Evolutionary conservation across 1,140 invertebrate genomes (phyloP), one percentile per base, ranked within the genome.

Genomic region (Myzus persicae): DNA sequence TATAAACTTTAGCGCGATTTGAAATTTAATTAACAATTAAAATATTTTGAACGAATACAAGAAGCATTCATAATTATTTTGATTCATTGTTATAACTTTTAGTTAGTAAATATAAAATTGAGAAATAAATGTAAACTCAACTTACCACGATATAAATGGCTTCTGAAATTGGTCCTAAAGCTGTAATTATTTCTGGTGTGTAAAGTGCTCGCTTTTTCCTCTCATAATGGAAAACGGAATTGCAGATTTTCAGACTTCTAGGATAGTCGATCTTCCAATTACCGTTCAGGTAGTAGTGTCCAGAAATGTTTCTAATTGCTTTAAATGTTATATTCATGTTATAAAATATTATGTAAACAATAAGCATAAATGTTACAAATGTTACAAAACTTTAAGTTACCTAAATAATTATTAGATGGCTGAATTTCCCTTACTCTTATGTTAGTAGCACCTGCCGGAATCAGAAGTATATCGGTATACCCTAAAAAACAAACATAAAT

Each of bases 361-460:
- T 54, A 87, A 67, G 4, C 20, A 18, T 38, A 44, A 51, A 6
- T 26, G 44, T 92, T 22, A 18, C 44, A 44, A 51, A 6, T 26
- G 44, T 92, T 22, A 44, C 76, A 67, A 14, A 38, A 81, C 36
- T 92, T 1, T 59, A 81, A 94, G 94, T 96, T 96, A 98, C 98
- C 98, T 94, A 99, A 95, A 95, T 99, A 99, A 95, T 99, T 99
- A 94, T 98, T 98, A 1, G 98, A 99, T 0, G 97, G 96, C 67
- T 95, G 95, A 1, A 96, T 94, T 96, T 99, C 99, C 94, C 96
- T 96, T 88, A 99, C 97, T 40, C 96, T 95, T 94, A 99, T 98
- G 94, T 98, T 99, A 1, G 98, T 99, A 1, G 99, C 98, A n/a
- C 99, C 99, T 94, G 97, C 96, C 0, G 99, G 99, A 94, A 99